These are phyloP conservation scores for Rhabdophis nuchalis DNA, from an alignment of 2,797 vertebrate species.

Conservation along the genomic window DNA sequence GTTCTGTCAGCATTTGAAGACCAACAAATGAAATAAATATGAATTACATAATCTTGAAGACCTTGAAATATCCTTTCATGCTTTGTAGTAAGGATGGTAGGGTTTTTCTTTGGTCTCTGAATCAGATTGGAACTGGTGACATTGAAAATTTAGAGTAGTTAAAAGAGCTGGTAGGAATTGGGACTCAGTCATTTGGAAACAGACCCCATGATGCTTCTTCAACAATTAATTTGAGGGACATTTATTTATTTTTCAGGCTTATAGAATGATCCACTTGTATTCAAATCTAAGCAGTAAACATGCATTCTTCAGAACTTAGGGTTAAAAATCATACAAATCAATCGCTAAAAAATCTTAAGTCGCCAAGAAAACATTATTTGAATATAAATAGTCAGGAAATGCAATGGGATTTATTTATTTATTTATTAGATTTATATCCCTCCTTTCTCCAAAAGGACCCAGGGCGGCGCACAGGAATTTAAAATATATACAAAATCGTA, in stretches of 20 bases:
- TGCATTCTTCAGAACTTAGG: background rate
- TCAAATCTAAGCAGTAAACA: background rate
- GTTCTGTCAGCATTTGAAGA: background rate
- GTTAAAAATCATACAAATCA: background rate
- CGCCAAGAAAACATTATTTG: background rate
- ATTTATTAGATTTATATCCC: too few relatives aligned
- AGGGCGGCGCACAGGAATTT: too few relatives aligned
- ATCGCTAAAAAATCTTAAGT: background rate
- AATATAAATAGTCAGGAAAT: background rate
- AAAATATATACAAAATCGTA: too few relatives aligned
- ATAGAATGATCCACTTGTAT: background rate
- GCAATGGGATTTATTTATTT: too few relatives aligned
- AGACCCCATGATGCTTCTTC: background rate
- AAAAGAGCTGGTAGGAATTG: background rate
- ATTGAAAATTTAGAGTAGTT: background rate
- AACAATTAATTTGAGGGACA: background rate
- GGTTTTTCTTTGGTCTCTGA: background rate
- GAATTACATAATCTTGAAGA: background rate
- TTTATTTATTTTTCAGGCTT: background rate
- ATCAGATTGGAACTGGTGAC: background rate
- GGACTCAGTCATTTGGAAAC: background rate
- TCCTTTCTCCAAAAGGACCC: too few relatives aligned
- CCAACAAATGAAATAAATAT: background rate
- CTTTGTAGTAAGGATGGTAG: background rate
- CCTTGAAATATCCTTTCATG: background rate